These are phyloP conservation scores for Phyllostomus discolor DNA, from an alignment of 2,113 vertebrate genomes.

Conservation along the genomic window DNA sequence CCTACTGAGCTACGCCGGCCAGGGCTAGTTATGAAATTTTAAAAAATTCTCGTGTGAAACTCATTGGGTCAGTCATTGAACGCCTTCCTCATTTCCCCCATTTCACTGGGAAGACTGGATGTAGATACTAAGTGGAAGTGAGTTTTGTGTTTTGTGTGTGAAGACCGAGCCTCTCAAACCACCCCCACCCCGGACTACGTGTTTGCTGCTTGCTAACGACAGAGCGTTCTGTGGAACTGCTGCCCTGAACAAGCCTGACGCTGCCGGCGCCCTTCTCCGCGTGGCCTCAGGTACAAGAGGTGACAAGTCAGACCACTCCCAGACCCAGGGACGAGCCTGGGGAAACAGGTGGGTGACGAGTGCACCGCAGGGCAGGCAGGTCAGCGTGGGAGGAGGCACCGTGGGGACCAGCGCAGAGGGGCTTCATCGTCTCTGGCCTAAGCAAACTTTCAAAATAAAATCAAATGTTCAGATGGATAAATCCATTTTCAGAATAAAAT, in stretches of 20 bases:
- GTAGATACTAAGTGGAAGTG: not conserved
- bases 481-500: not conserved
- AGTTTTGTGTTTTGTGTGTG: not conserved
- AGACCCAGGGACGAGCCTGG: not conserved
- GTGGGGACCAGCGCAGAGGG: rapidly evolving
- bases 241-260: not conserved
- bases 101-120: not conserved
- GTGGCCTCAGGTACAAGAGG: not conserved
- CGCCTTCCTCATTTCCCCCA: not conserved
- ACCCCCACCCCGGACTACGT: not conserved
- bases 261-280: not conserved
- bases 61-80: not conserved
- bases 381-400: not conserved
- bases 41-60: not conserved
- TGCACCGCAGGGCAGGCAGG: not conserved
- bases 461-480: not conserved
- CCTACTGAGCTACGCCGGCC: too few species aligned
- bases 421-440: not conserved
- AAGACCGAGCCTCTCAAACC: not conserved
- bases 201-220: not conserved
- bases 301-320: not conserved
- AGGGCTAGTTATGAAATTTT: not conserved
- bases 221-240: not conserved
- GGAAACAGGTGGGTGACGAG: not conserved
- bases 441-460: not conserved